Base-by-base conservation (phyloP, 2,888 invertebrate species). In the Lasioglossum lativentre region DNA sequence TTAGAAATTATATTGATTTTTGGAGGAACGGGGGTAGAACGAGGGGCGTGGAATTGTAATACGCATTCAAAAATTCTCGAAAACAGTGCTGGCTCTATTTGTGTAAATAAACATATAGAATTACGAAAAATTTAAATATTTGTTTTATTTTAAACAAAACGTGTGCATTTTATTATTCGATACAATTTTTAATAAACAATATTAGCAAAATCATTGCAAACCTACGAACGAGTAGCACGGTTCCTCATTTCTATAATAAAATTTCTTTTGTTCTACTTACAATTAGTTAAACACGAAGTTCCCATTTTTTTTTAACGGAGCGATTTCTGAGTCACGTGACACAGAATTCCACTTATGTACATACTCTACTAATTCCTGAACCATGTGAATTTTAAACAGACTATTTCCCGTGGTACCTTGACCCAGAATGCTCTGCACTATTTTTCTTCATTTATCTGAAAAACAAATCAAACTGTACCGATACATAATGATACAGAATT, bases 271-370 rank as follows among this genome's bases (percentile, higher is more conserved):
- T 34, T 68, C 68, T 38, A 23, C 34, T 68, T 68, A 14, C 63
- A 30, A 27, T 6, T 23, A 14, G 70, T 23, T 68, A 23, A 23
- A 8, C 12, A 23, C 23, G n/a, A 70, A 40, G 12, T 40, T 70
- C 14, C 23, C 5, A 2, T 12, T 34, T n/a, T 34, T n/a, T 40
- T 40, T 40, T n/a, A 14, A 14, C 23, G 14, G 4, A 70, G n/a
- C 40, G 23, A 70, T 12, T 40, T 40, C 23, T 12, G 40, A 70
- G n/a, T 70, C 70, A 40, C 40, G 40, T 70, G n/a, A 40, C 70
- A 40, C 40, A 70, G 40, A 70, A 70, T 70, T 70, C 70, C 70
- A 70, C n/a, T 40, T 70, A 38, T 68, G 68, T 40, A n/a, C n/a
- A n/a, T n/a, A 38, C 38, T 40, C 10, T 23, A 14, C 40, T 40